Evolutionary conservation across 2,888 invertebrate species (phyloP), one percentile per base, ranked within the genome.

Genomic region (Dicyrtoma fusca): DNA sequence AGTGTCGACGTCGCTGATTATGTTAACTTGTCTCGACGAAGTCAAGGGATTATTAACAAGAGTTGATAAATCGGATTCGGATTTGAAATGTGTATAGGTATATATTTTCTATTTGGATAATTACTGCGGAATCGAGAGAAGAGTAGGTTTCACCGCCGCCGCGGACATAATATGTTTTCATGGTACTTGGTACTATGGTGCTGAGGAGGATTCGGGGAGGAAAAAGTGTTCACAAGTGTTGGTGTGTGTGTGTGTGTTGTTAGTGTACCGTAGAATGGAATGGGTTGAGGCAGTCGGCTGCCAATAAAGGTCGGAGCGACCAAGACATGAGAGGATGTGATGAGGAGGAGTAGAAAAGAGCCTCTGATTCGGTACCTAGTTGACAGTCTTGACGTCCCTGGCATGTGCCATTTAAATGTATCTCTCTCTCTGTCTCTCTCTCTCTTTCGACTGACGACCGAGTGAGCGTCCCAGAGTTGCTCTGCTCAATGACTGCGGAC

Each of bases 221-320:
- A n/a, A n/a, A n/a, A n/a, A n/a, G 34, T 34, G 34, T 34, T 34
- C 3, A 34, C 8, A 25, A 55, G 55, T 55, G 55, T 55, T 17
- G 21, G 23, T 21, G 25, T 55, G 55, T 55, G 19, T 21, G 4
- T 55, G n/a, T n/a, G 21, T 51, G 6, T 8, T 11, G 10, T 44
- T 44, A 23, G 21, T 53, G 17, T 55, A 23, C 25, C 23, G 49
- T 49, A 49, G 4, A 49, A 17, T n/a, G 17, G 14, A 17, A 23
- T 57, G 57, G 57, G 57, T 57, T 57, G 57, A 57, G 57, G 57
- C 25, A 57, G 57, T 57, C 57, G 64, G 65, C 26, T 65, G 65
- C 65, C 65, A 65, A 65, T 65, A 65, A 65, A 65, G 65, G 65
- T 49, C 49, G 65, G 65, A 51, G 51, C 65, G 47, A 26, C 49